phyloP scores from a whole-genome alignment of 1,140 invertebrate species.

The Metopolophium dirhodum region DNA sequence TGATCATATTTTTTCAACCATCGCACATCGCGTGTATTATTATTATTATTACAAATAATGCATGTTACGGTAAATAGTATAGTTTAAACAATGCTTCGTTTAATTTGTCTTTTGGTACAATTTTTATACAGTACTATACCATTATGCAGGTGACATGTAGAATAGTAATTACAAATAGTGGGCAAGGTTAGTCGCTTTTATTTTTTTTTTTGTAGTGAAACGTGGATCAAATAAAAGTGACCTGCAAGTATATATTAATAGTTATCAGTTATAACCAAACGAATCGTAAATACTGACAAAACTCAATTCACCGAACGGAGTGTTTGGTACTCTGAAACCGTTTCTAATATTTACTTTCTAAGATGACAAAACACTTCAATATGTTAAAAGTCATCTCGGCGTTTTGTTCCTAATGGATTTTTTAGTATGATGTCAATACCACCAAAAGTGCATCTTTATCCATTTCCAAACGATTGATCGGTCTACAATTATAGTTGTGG shows the following conservation, averaged over 20 bases:
- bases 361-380: background rate
- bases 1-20: background rate
- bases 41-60: background rate
- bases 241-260: background rate
- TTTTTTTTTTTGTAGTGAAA: background rate
- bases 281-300: background rate
- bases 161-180: background rate
- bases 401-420: slow-evolving; percentile 4
- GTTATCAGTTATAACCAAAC: background rate
- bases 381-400: slow-evolving; percentile 3
- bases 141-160: background rate
- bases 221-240: background rate
- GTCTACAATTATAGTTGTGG: background rate
- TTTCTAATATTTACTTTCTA: slow-evolving; percentile 18
- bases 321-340: background rate
- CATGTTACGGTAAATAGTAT: background rate
- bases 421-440: background rate
- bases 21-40: background rate
- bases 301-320: background rate
- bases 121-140: background rate
- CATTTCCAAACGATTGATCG: background rate
- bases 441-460: background rate
- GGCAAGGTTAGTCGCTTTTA: background rate
- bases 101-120: background rate
- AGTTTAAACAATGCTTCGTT: too few species aligned